phyloP scores from a whole-genome alignment of 2,888 invertebrate species.

The Plemyria rubiginata region DNA sequence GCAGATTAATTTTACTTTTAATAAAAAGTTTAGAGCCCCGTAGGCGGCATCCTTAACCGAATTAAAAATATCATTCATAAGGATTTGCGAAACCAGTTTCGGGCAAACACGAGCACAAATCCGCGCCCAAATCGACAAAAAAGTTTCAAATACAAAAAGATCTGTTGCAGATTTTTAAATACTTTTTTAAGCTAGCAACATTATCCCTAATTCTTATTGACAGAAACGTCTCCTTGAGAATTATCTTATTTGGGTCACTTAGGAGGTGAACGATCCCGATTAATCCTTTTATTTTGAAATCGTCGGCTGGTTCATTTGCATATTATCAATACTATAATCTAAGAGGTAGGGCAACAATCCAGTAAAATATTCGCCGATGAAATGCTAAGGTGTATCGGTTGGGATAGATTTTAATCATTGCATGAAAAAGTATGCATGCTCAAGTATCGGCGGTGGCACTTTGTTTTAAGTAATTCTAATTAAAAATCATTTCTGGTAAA shows the following conservation, averaged over 20 bases:
- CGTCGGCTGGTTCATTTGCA: constrained; percentile 75
- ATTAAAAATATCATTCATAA: constrained; percentile 45
- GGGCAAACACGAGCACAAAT: constrained; percentile 21
- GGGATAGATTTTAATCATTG: constrained; percentile 51
- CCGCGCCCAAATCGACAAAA: constrained; percentile 22
- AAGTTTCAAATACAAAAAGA: constrained; percentile 30
- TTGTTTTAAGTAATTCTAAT: constrained; percentile 25
- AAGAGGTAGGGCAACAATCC: constrained; percentile 72
- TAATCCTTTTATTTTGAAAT: constrained; percentile 77
- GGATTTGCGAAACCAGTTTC: constrained; percentile 42
- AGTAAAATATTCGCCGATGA: constrained; percentile 77
- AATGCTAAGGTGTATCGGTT: constrained; percentile 68
- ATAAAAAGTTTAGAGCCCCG: constrained; percentile 36
- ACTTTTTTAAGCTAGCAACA: constrained; percentile 66
- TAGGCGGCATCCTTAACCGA: constrained; percentile 43
- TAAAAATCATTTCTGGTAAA: constrained; percentile 26
- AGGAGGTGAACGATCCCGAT: constrained; percentile 71
- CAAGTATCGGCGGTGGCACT: constrained; percentile 38
- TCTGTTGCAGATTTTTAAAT: constrained; percentile 46
- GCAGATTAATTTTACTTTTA: constrained; percentile 42
- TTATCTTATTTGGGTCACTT: constrained; percentile 82
- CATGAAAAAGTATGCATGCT: constrained; percentile 47
- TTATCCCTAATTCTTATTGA: constrained; percentile 79
- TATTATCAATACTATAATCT: constrained; percentile 78
- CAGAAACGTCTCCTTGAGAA: constrained; percentile 63